phyloP scores from a whole-genome alignment of 2,888 invertebrate genomes.

The Drosophila nigricruria region DNA sequence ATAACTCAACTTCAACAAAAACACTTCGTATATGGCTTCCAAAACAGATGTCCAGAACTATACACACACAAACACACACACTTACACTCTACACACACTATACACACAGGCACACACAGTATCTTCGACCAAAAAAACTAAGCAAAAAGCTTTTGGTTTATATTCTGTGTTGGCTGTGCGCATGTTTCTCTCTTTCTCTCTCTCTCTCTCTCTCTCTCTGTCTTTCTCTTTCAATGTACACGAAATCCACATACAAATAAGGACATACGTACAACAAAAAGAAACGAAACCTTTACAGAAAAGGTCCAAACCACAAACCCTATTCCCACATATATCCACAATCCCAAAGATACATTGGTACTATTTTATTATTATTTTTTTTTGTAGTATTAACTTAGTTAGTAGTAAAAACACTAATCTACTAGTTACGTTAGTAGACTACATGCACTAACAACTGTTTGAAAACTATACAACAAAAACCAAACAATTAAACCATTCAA shows the following conservation, averaged over 20 bases:
- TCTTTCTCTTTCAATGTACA: conserved; percentile 18
- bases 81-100: conserved; percentile 23
- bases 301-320: conserved; percentile 32
- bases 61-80: conserved; percentile 24
- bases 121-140: conserved; percentile 41
- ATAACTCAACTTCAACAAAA: conserved; percentile 46
- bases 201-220: conserved; percentile 22
- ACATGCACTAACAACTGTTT: conserved; percentile 47
- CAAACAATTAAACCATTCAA: conserved; percentile 48
- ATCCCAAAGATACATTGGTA: conserved; percentile 41
- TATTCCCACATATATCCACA: conserved; percentile 1
- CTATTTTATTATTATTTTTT: conserved; percentile 25
- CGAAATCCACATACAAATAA: conserved; percentile 43
- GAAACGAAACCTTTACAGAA: conserved; percentile 52
- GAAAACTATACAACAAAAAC: conserved; percentile 50
- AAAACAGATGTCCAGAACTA: conserved; percentile 66
- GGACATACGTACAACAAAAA: conserved; percentile 41
- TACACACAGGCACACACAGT: conserved; percentile 29
- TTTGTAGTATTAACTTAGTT: conserved; percentile 62
- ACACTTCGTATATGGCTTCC: conserved; percentile 72
- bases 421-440: conserved; percentile 39
- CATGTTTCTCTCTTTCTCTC: conserved; percentile 47
- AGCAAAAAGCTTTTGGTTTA: conserved; percentile 53
- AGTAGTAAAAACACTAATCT: conserved; percentile 36
- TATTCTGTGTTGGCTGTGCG: conserved; percentile 49